Base-by-base conservation (phyloP, 2,113 vertebrate genomes). In the chimpanzee (Pan troglodytes) region DNA sequence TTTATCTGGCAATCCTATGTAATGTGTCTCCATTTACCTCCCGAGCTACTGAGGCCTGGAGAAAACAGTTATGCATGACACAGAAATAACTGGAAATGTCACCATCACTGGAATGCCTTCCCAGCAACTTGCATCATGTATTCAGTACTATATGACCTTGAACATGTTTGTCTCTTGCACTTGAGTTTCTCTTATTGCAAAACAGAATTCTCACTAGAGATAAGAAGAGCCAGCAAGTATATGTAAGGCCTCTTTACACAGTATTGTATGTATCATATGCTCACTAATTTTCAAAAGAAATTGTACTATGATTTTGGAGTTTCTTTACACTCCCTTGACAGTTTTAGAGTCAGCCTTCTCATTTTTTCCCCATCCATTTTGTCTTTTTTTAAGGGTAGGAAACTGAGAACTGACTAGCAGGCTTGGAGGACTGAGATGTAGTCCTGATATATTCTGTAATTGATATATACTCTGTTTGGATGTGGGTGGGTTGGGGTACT, bases 181-280 rank as follows among this genome's bases (percentile, higher is more conserved):
- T 30, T 90, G 48, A 90, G 76, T 75, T 59, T 92, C 82, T 96
- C 45, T 22, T 95, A 40, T 94, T 93, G 68, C 84, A 93, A 93
- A 94, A 96, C 12, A 72, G 38, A 80, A 80, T 93, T 94, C 70
- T 76, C 61, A 75, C 68, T 90, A 64, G 76, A 95, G 88, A 93
- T 70, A 93, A 97, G 70, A 14, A 72, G 25, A 90, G 12, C 75
- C 9, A 82, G 13, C 30, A 48, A 93, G 82, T 72, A 18, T 45
- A 30, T 14, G 27, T 70, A 43, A 43, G 43, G 27, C 32, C 45
- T 67, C 40, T 91, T 89, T 78, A 88, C 13, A 45, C 20, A 48
- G 8, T 68, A 40, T 70, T 52, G 79, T 64, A 59, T 11, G 8
- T 61, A n/a, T 70, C 59, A 86, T 70, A 59, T 8, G 22, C 75